These are phyloP conservation scores for Syngnathus typhle DNA, from an alignment of 2,113 vertebrate species.

Conservation along the genomic window DNA sequence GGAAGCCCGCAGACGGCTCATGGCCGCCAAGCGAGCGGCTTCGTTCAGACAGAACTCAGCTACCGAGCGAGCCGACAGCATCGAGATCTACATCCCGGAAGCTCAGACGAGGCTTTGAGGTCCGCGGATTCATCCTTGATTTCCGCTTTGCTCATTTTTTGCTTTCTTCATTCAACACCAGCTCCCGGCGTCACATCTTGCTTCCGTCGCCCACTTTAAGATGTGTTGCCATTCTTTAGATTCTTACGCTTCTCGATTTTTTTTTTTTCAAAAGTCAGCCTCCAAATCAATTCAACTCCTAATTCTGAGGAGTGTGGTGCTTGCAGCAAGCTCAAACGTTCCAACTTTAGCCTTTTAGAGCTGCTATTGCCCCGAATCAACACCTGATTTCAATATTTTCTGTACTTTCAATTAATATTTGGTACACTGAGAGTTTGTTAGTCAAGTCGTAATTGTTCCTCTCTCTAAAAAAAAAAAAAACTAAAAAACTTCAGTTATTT, in stretches of 20 bases:
- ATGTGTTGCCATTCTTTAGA: slow-evolving; percentile 16
- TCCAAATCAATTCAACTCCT: slow-evolving; percentile 1
- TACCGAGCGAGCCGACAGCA: slow-evolving; percentile 93
- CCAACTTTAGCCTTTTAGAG: slow-evolving; percentile 11
- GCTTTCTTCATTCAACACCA: slow-evolving; percentile 28
- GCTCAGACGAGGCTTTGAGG: slow-evolving; percentile 96
- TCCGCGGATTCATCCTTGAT: slow-evolving; percentile 47
- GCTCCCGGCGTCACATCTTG: slow-evolving; percentile 29
- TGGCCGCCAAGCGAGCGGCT: slow-evolving; percentile 93
- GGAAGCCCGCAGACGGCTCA: slow-evolving; percentile 88
- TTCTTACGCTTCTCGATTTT: not conserved
- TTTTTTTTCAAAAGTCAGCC: not conserved
- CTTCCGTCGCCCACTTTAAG: slow-evolving; percentile 17
- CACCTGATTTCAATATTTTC: slow-evolving; percentile 2
- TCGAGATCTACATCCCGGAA: slow-evolving; percentile 98
- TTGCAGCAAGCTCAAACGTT: slow-evolving; percentile 3
- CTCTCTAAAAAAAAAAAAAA: not conserved
- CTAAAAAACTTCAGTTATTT: not conserved
- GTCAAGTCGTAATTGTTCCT: not conserved
- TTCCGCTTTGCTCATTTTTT: slow-evolving; percentile 8
- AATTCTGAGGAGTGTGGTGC: not conserved
- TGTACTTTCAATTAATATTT: not conserved
- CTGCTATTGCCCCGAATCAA: slow-evolving; percentile 25
- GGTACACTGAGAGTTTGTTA: not conserved
- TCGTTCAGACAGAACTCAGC: slow-evolving; percentile 95